Evolutionary conservation across 2,113 vertebrate genomes (phyloP), one percentile per base, ranked within the genome.

Genomic region (Coturnix japonica): DNA sequence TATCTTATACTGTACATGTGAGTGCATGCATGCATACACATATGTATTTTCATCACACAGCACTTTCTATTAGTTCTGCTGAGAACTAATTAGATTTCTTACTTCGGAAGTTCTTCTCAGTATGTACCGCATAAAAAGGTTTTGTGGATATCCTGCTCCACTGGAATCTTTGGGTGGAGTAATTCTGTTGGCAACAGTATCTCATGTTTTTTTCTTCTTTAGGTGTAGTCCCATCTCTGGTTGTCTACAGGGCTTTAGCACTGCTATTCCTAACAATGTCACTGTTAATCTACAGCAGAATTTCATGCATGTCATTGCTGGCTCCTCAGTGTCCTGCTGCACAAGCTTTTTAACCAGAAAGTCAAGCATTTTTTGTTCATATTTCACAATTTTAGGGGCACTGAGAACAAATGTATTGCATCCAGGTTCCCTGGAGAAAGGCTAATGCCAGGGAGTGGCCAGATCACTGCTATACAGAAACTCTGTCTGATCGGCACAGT

Each of bases 161-260:
- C 86, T 82, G 67, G 90, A 95, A 95, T 59, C 66, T 89, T 37
- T 1, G 59, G 71, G 86, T 93, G 95, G 71, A 89, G 89, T 77
- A 85, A 51, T 35, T 31, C 57, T 54, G 65, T 44, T 57, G 3
- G 86, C 84, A 80, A n/a, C 2, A 59, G n/a, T 47, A 84, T 33
- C 64, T 93, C 70, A 81, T 92, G 81, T 92, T 92, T 92, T 87
- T 85, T 86, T 89, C 87, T 96, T 72, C 41, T 87, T 67, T 92
- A 94, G 95, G 94, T 21, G 94, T 95, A 79, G 92, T 63, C 95
- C 37, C 78, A 85, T 39, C 84, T 70, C 63, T 82, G 71, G 75
- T 95, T 92, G 95, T 94, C 89, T 96, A 73, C 81, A 93, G 84
- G 71, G 33, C 37, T 90, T 94, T 87, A 92, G 95, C 86, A 56